These are phyloP conservation scores for Amphibalanus amphitrite DNA, from an alignment of 1,140 invertebrate species.

Conservation along the genomic window DNA sequence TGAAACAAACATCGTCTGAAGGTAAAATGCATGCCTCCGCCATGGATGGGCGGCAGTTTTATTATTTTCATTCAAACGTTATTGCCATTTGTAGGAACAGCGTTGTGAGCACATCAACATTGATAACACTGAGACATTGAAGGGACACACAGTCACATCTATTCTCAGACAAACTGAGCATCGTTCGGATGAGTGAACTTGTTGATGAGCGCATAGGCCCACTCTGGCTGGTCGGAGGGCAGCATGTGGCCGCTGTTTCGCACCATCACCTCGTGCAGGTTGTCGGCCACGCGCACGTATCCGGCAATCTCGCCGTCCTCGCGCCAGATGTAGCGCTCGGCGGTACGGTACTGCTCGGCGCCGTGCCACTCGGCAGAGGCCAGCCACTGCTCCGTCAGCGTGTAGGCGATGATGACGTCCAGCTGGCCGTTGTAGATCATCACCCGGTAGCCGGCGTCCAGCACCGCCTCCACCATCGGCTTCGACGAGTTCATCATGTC, in stretches of 20 bases:
- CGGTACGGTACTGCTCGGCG: slow-evolving; percentile 41
- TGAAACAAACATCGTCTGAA: too few relatives aligned
- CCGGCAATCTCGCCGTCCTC: slow-evolving; percentile 52
- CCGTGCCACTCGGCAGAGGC: slow-evolving; percentile 43
- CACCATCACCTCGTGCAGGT: slow-evolving; percentile 59
- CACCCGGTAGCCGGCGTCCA: slow-evolving; percentile 27
- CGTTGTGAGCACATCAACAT: too few relatives aligned
- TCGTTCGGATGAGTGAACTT: slow-evolving; percentile 37
- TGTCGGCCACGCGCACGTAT: slow-evolving; percentile 49
- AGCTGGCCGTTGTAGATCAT: slow-evolving; percentile 65
- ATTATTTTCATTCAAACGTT: too few relatives aligned
- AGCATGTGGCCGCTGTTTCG: slow-evolving; percentile 70
- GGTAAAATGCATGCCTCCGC: too few relatives aligned
- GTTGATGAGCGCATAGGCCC: slow-evolving; percentile 55
- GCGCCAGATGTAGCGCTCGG: slow-evolving; percentile 43
- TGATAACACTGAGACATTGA: too few relatives aligned
- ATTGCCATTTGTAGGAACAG: too few relatives aligned
- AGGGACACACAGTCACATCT: too few relatives aligned
- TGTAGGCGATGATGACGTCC: slow-evolving; percentile 67
- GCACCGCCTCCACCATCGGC: slow-evolving; percentile 47
- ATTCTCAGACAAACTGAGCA: background rate
- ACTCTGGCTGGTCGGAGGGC: slow-evolving; percentile 58
- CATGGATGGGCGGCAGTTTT: too few relatives aligned
- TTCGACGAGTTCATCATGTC: slow-evolving; percentile 72
- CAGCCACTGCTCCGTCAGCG: slow-evolving; percentile 53